Percentiles rank a stretch among this genome's conserved stretches.
Evolutionary conservation across 2,888 invertebrate genomes (phyloP).

Genomic region (Sclerodermus sp.): DNA sequence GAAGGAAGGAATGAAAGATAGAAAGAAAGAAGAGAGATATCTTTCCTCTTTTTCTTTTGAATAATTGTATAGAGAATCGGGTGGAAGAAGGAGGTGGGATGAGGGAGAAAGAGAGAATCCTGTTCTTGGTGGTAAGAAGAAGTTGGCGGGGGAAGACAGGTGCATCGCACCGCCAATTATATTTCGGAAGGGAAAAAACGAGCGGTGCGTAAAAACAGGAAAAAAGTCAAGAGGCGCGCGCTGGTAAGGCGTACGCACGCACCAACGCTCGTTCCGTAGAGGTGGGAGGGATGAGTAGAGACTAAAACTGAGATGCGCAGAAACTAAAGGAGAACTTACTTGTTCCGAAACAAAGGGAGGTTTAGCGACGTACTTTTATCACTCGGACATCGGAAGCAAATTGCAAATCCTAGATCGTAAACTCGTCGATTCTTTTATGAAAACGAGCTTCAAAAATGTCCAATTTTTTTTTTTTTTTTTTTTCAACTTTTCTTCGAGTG

Average conservation of each 20-base stretch:
- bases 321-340: conserved; percentile 2
- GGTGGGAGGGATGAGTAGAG: conserved; percentile 12
- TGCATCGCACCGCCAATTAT: conserved; percentile 58
- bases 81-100: neutral
- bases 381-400: too few species aligned
- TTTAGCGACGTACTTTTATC: too few species aligned
- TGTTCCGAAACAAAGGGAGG: too few species aligned
- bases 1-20: neutral
- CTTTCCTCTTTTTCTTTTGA: too few species aligned
- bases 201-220: conserved; percentile 38
- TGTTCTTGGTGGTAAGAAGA: neutral
- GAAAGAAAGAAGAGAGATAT: conserved; percentile 1
- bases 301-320: conserved; percentile 14
- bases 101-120: neutral
- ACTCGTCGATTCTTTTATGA: too few species aligned
- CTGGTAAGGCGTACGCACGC: conserved; percentile 24
- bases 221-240: conserved; percentile 34
- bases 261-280: conserved; percentile 13
- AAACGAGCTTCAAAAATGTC: too few species aligned
- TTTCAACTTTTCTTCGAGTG: too few species aligned
- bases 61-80: neutral
- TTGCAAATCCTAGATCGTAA: too few species aligned
- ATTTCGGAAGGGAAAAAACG: conserved; percentile 49
- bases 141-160: conserved; percentile 47
- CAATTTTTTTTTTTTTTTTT: too few species aligned